A percentile compares a stretch with the other conserved stretches of the same genome.
Evolutionary conservation across 2,797 vertebrate species (phyloP).

Genomic region (Sciurus carolinensis): DNA sequence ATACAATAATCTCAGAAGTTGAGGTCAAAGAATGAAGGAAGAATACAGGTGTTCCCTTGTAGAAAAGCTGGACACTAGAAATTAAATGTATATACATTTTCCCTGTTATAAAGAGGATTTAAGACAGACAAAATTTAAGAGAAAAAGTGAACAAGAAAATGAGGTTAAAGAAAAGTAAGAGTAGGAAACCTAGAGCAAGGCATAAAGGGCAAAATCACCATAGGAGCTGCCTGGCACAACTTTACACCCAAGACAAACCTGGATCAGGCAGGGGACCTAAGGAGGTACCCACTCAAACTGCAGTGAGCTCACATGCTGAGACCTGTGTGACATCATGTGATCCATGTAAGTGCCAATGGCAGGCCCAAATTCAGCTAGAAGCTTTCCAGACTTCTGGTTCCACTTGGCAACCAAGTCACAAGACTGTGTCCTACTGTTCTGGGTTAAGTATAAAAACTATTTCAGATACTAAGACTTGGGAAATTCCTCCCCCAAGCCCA

Average conservation of each 20-base stretch:
- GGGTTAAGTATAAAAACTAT: neutral
- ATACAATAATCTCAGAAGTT: neutral
- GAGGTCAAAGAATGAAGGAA: neutral
- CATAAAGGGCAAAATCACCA: neutral
- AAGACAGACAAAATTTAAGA: neutral
- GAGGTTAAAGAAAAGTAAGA: neutral
- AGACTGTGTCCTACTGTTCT: neutral
- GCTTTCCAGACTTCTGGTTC: neutral
- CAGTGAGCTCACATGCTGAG: neutral
- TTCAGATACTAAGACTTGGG: too few species aligned
- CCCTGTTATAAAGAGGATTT: neutral
- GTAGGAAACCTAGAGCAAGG: neutral
- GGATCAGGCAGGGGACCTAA: neutral
- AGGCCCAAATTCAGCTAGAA: neutral
- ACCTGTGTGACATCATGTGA: rapidly evolving
- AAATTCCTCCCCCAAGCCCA: neutral
- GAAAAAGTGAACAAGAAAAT: neutral
- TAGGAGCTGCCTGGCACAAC: neutral
- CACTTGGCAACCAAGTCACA: neutral
- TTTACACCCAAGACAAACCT: neutral
- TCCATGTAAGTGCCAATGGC: rapidly evolving
- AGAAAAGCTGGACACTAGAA: neutral
- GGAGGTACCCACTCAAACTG: neutral
- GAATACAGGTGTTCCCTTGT: neutral
- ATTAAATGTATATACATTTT: neutral